Conservation (phyloP, 2,888 invertebrate species). For the Catocala nupta region DNA sequence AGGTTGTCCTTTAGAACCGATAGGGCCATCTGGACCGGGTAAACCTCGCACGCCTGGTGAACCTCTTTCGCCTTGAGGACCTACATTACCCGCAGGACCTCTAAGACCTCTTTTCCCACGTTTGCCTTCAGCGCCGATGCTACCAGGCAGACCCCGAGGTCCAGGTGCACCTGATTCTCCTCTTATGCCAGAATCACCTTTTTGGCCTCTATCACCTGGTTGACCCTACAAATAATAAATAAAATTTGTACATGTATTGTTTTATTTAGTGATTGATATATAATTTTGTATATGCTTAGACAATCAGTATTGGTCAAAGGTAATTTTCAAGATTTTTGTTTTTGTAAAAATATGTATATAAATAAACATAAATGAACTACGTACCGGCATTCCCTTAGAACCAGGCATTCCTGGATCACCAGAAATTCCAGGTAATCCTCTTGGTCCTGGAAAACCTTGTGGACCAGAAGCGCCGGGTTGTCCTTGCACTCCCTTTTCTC, state of each 20-base stretch:
- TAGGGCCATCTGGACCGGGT: constrained; percentile 92
- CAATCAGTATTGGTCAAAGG: too few species aligned
- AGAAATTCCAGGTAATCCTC: constrained; percentile 91
- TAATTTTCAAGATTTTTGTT: too few species aligned
- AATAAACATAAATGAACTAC: constrained; percentile 25
- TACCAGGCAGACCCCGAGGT: constrained; percentile 92
- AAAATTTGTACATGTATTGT: too few species aligned
- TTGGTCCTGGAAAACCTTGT: constrained; percentile 94
- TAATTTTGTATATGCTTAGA: too few species aligned
- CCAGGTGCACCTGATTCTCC: constrained; percentile 92
- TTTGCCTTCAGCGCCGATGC: constrained; percentile 92
- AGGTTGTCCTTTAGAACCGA: constrained; percentile 91
- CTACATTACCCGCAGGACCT: constrained; percentile 91
- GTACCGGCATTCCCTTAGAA: constrained; percentile 91
- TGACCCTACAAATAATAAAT: constrained; percentile 85
- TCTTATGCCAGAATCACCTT: constrained; percentile 92
- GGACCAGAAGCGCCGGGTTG: constrained; percentile 91
- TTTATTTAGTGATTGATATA: too few species aligned
- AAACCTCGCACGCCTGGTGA: constrained; percentile 89
- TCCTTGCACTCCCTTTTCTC: constrained; percentile 93
- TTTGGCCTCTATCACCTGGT: constrained; percentile 93
- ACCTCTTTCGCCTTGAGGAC: constrained; percentile 92
- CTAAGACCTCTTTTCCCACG: constrained; percentile 93
- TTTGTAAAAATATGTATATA: too few species aligned
- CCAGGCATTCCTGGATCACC: constrained; percentile 92